Evolutionary conservation across 1,140 invertebrate species (phyloP).

Genomic region (Batillaria attramentaria): DNA sequence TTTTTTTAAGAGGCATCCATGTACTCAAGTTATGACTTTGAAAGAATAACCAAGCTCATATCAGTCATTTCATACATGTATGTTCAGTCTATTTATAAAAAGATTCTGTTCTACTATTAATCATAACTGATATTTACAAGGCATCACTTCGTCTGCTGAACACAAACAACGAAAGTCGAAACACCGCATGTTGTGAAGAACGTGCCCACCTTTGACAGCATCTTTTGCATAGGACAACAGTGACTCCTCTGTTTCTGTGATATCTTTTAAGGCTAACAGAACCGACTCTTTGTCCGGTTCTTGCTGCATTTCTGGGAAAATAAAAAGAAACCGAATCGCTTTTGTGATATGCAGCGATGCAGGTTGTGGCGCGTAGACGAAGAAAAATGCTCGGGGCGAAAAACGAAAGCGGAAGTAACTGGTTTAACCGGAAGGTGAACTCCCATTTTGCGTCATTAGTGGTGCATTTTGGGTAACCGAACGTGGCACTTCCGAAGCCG

Average conservation of each 20-base stretch:
- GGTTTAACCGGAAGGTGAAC: neutral
- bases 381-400: too few species aligned
- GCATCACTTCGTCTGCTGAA: slow-evolving; percentile 18
- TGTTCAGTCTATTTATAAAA: neutral
- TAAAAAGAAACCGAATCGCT: too few species aligned
- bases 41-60: neutral
- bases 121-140: neutral
- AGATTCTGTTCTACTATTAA: neutral
- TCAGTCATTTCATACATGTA: slow-evolving; percentile 9
- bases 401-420: too few species aligned
- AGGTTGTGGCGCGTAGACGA: too few species aligned
- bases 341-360: too few species aligned
- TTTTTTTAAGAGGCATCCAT: too few species aligned
- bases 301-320: too few species aligned
- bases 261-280: slow-evolving; percentile 8
- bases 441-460: neutral
- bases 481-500: neutral
- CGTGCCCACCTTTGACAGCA: slow-evolving; percentile 14
- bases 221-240: slow-evolving; percentile 15
- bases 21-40: too few species aligned
- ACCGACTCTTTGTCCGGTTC: neutral
- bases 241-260: neutral
- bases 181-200: too few species aligned
- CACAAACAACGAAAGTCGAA: too few species aligned
- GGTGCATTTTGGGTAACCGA: slow-evolving; percentile 21